These are phyloP conservation scores for Cyprinodon tularosa DNA, from an alignment of 2,113 vertebrate genomes.

Conservation along the genomic window DNA sequence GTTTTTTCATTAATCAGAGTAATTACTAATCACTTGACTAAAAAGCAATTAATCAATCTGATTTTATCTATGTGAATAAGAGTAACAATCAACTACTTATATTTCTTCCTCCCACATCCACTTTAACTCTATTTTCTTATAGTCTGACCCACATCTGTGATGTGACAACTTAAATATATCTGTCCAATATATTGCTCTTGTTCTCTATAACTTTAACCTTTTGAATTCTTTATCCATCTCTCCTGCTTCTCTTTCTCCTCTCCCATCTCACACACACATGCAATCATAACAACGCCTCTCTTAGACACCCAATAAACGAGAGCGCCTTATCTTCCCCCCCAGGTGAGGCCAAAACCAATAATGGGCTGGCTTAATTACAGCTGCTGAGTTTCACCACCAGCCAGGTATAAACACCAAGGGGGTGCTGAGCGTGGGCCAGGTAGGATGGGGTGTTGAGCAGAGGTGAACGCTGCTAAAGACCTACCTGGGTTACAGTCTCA, in stretches of 20 bases:
- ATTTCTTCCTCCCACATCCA: conserved; percentile 11
- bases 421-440: conserved; percentile 50
- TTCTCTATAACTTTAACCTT: conserved; percentile 51
- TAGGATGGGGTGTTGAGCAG: conserved; percentile 16
- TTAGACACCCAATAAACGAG: conserved; percentile 69
- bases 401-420: conserved; percentile 45
- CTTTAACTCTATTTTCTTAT: conserved; percentile 15
- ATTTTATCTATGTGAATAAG: no score
- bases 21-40: no score
- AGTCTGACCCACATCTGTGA: conserved; percentile 43
- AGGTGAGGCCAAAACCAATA: conserved; percentile 76
- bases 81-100: no score
- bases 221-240: conserved; percentile 33
- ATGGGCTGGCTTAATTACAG: conserved; percentile 73
- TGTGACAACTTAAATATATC: conserved; percentile 55
- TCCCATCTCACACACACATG: conserved; percentile 43
- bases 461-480: conserved; percentile 16
- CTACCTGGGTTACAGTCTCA: conserved; percentile 25
- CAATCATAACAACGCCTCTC: conserved; percentile 69
- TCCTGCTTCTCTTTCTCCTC: conserved; percentile 19
- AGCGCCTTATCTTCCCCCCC: conserved; percentile 69
- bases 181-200: conserved; percentile 45
- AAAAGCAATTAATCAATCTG: no score
- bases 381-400: conserved; percentile 62
- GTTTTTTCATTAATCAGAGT: no score